Evolutionary conservation across 1,140 invertebrate species (phyloP).

Genomic region (Mya arenaria): DNA sequence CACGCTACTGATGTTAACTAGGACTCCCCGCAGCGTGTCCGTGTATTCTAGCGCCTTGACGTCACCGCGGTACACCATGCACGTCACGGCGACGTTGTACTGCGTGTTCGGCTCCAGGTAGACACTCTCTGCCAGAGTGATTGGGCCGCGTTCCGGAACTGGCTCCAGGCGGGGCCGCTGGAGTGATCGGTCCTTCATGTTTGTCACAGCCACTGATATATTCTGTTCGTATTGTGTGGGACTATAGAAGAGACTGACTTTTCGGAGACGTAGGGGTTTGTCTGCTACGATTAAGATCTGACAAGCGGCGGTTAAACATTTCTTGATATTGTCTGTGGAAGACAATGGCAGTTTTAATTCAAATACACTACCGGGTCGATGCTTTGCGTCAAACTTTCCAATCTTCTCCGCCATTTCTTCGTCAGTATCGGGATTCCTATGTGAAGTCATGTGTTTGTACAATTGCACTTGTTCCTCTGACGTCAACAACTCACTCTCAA

Average conservation of each 20-base stretch:
- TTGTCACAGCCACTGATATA: slow-evolving; percentile 29
- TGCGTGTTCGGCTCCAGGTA: slow-evolving; percentile 44
- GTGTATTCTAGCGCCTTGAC: slow-evolving; percentile 47
- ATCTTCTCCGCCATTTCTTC: slow-evolving; percentile 44
- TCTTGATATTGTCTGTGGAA: slow-evolving; percentile 29
- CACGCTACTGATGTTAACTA: slow-evolving; percentile 46
- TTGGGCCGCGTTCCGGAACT: slow-evolving; percentile 24
- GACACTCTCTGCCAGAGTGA: slow-evolving; percentile 34
- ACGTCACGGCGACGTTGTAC: slow-evolving; percentile 37
- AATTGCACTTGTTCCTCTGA: slow-evolving; percentile 48
- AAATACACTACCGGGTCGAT: slow-evolving; percentile 55
- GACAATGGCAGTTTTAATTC: slow-evolving; percentile 52
- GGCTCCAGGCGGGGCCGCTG: slow-evolving; percentile 25
- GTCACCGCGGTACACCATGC: slow-evolving; percentile 50
- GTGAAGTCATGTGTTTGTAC: slow-evolving; percentile 45
- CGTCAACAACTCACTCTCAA: slow-evolving; percentile 3
- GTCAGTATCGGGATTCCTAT: slow-evolving; percentile 15
- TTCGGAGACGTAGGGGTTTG: slow-evolving; percentile 43
- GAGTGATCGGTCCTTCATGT: slow-evolving; percentile 52
- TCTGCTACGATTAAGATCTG: slow-evolving; percentile 48
- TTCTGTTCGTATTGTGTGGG: slow-evolving; percentile 41
- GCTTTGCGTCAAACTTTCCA: slow-evolving; percentile 49
- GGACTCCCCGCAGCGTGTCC: slow-evolving; percentile 36
- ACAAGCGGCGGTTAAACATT: slow-evolving; percentile 43
- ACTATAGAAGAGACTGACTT: slow-evolving; percentile 43